Base-by-base conservation (phyloP, 1,140 invertebrate genomes). In the Zaprionus camerounensis region DNA sequence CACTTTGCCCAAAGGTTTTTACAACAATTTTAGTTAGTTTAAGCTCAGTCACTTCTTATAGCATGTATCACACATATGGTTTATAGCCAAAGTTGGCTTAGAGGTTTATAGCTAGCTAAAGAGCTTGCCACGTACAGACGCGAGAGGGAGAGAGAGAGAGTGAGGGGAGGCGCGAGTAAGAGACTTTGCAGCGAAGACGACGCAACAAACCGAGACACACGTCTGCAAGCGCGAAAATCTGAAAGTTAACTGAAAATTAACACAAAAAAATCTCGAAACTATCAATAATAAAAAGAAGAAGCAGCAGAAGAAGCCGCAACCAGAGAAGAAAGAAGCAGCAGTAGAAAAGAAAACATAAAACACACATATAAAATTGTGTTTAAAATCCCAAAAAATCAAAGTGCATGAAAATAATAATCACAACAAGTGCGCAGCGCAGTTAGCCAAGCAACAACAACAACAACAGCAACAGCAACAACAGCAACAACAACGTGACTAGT, bases 351-450 rank as follows among this genome's bases (percentile, higher is more conserved):
- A 88, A 87, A 75, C 70, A 86, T 81, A 82, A 82, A 86, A 78
- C 38, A 70, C 44, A 62, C 28, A 71, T 56, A 76, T 71, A 51
- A 68, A 76, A 67, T 61, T 64, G 71, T 85, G 73, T 85, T 86
- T 86, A 76, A 92, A 92, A 92, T 92, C 91, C 91, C 91, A 92
- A 92, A 91, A 92, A 92, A 92, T 92, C 87, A 92, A 90, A 92
- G 74, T 92, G 87, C 91, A 92, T 92, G 91, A 92, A 92, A 92
- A 92, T 92, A 90, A 91, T 92, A 84, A 92, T 91, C 79, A 76
- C 55, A 78, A 71, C 78, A 75, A 57, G 76, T 76, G 76, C 79
- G 81, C 80, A 34, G 31, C 56, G 78, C 80, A 80, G 81, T 85
- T 85, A 84, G 82, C 72, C 79, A 77, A 84, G 44, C 68, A 71